These are phyloP conservation scores for Trichomycterus rosablanca DNA, from an alignment of 2,113 vertebrate genomes.

Conservation along the genomic window DNA sequence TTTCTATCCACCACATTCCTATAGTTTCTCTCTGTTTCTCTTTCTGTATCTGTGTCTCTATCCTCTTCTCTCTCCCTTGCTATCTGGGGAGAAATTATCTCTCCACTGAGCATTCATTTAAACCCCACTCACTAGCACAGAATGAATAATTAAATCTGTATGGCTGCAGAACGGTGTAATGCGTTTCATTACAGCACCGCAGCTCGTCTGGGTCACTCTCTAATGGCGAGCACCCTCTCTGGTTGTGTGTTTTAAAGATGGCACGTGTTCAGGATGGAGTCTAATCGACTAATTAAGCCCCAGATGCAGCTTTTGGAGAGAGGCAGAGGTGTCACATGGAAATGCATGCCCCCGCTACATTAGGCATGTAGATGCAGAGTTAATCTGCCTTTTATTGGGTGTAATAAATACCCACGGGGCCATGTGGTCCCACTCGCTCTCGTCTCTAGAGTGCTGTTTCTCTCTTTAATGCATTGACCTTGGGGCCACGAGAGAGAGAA, in stretches of 20 bases:
- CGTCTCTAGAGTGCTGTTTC: conserved; percentile 51
- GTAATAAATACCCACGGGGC: conserved; percentile 76
- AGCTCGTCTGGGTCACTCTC: conserved; percentile 60
- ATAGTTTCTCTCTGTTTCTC: neutral
- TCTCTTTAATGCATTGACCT: conserved; percentile 71
- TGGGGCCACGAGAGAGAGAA: conserved; percentile 18
- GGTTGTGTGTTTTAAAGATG: conserved; percentile 69
- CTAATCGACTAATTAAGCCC: conserved; percentile 77
- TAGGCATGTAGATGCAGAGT: conserved; percentile 76
- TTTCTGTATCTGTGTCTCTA: conserved; percentile 9
- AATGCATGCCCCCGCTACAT: conserved; percentile 60
- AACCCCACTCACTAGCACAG: conserved; percentile 59
- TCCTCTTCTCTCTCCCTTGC: conserved; percentile 5
- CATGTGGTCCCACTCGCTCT: conserved; percentile 63
- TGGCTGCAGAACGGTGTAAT: conserved; percentile 64
- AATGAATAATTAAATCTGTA: conserved; percentile 67
- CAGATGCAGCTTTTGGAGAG: conserved; percentile 59
- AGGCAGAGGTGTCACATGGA: conserved; percentile 50
- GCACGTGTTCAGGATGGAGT: conserved; percentile 61
- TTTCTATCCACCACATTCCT: too few species aligned
- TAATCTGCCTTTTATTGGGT: conserved; percentile 80
- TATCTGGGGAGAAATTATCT: conserved; percentile 38
- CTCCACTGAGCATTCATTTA: conserved; percentile 42
- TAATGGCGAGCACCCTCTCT: conserved; percentile 70
- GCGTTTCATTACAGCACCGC: conserved; percentile 62